Conservation (phyloP, 2,113 vertebrate genomes). For the Scomber japonicus region DNA sequence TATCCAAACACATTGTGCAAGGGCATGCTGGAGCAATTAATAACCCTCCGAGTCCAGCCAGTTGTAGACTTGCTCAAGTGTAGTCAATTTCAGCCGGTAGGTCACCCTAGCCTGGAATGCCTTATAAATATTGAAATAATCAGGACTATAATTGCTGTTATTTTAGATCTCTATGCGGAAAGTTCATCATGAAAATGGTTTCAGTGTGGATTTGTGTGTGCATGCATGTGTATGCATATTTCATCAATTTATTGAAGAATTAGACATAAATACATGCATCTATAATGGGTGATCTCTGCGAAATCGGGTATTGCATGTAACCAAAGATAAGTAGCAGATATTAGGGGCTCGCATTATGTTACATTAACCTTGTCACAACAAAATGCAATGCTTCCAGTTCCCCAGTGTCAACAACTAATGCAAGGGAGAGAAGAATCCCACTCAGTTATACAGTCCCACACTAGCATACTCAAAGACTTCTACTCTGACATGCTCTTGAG, state of each 20-base stretch:
- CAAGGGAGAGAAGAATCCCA: conserved; percentile 66
- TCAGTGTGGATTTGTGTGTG: conserved; percentile 12
- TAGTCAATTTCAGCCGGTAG: conserved; percentile 55
- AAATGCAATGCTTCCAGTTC: conserved; percentile 65
- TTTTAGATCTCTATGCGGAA: conserved; percentile 52
- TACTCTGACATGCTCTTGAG: conserved; percentile 75
- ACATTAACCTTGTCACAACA: conserved; percentile 67
- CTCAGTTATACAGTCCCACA: conserved; percentile 68
- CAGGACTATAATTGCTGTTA: conserved; percentile 62
- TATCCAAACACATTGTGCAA: conserved; percentile 89
- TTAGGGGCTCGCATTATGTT: conserved; percentile 56
- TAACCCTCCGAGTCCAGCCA: conserved; percentile 75
- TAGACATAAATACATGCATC: conserved; percentile 29
- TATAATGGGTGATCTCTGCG: too few species aligned
- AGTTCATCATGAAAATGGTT: conserved; percentile 52
- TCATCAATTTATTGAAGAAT: conserved; percentile 28
- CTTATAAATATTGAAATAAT: conserved; percentile 76
- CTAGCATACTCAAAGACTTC: conserved; percentile 77
- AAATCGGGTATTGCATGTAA: conserved; percentile 17
- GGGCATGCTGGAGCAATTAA: conserved; percentile 83
- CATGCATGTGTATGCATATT: neutral
- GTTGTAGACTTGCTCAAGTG: conserved; percentile 62
- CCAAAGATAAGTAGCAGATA: conserved; percentile 39
- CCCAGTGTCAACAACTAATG: conserved; percentile 72
- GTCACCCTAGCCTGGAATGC: conserved; percentile 54